Evolutionary conservation across 2,888 invertebrate species (phyloP).

Genomic region (Mactromeris polynyma): DNA sequence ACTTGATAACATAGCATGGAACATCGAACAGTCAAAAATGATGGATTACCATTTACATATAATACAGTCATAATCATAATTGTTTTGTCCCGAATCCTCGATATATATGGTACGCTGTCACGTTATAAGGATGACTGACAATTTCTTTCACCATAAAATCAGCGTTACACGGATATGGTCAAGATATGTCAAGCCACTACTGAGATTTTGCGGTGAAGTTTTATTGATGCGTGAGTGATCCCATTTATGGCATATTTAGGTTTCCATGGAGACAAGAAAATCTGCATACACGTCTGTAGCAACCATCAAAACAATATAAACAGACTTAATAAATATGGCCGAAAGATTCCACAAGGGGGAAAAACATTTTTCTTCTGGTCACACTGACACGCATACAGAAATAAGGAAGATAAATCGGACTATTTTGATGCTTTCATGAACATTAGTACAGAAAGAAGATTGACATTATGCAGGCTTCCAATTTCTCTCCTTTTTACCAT

Average conservation of each 20-base stretch:
- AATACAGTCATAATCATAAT: too few relatives aligned
- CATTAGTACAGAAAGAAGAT: too few relatives aligned
- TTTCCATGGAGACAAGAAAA: not conserved
- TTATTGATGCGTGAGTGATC: not conserved
- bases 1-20: too few relatives aligned
- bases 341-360: not conserved
- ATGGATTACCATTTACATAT: too few relatives aligned
- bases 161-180: not conserved
- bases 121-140: too few relatives aligned
- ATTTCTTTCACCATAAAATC: not conserved
- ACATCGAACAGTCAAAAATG: too few relatives aligned
- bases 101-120: too few relatives aligned
- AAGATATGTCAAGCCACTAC: not conserved
- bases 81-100: too few relatives aligned
- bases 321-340: not conserved
- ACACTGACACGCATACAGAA: not conserved
- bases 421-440: not conserved
- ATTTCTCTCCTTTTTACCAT: too few relatives aligned
- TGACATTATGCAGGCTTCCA: too few relatives aligned
- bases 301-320: conserved; percentile 15
- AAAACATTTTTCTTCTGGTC: not conserved
- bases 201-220: not conserved
- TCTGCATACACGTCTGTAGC: not conserved
- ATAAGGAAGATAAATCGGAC: not conserved
- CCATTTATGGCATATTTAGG: not conserved